Evolutionary conservation across 2,113 vertebrate species (phyloP).

Genomic region (Prinia subflava): DNA sequence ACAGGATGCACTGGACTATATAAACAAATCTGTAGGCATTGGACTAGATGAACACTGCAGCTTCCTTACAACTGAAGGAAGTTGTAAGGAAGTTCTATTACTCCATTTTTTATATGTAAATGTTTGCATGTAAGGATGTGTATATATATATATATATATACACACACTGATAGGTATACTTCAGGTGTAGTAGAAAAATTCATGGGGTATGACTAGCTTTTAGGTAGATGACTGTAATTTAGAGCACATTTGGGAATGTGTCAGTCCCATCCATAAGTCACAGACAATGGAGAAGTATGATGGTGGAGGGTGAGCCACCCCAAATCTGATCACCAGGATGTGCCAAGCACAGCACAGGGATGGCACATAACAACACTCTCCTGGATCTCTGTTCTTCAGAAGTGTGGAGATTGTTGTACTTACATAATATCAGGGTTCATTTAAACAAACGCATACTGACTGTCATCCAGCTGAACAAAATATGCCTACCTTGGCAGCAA

Average conservation of each 20-base stretch:
- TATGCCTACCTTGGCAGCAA: not conserved
- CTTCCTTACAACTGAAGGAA: not conserved
- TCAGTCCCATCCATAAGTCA: not conserved
- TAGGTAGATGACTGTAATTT: not conserved
- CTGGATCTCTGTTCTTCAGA: not conserved
- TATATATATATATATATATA: not conserved
- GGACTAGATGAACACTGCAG: accelerated
- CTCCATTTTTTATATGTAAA: not conserved
- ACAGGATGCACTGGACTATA: not conserved
- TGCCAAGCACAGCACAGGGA: not conserved
- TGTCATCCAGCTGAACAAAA: not conserved
- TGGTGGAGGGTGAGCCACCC: not conserved
- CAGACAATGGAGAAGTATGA: not conserved
- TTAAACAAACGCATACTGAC: not conserved
- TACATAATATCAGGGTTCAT: not conserved
- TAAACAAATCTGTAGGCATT: not conserved
- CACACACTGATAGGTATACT: not conserved
- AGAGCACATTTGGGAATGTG: not conserved
- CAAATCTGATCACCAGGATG: not conserved
- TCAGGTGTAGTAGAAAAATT: not conserved
- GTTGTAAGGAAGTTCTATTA: not conserved
- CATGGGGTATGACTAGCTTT: not conserved
- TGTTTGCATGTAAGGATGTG: too few relatives aligned
- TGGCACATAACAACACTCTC: not conserved
- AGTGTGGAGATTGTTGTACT: not conserved